A percentile compares a stretch with the other conserved stretches of the same genome.
Conservation (phyloP, 2,797 vertebrate genomes). For the Melopsittacus undulatus region DNA sequence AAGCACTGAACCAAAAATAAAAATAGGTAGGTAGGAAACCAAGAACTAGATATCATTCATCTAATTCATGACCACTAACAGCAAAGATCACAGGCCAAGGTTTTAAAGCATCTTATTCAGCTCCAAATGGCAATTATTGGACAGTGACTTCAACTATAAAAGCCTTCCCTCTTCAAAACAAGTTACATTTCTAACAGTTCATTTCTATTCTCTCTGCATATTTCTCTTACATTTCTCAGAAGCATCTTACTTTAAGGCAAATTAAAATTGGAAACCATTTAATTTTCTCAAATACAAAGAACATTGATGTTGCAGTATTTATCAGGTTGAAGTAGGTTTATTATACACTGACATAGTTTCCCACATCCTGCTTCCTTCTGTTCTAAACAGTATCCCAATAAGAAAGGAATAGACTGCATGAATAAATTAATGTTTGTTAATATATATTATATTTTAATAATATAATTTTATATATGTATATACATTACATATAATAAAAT, state of each 20-base stretch:
- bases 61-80: slow-evolving; percentile 81
- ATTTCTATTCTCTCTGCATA: neutral
- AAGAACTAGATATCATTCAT: slow-evolving; percentile 78
- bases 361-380: neutral
- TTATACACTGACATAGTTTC: neutral
- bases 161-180: neutral
- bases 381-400: neutral
- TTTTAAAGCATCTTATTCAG: slow-evolving; percentile 76
- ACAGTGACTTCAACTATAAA: slow-evolving; percentile 47
- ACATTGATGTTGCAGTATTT: neutral
- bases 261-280: neutral
- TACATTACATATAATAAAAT: no score
- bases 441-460: no score
- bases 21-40: slow-evolving; percentile 86
- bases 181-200: neutral
- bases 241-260: neutral
- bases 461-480: no score
- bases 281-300: neutral
- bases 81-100: slow-evolving; percentile 85
- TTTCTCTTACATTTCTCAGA: neutral
- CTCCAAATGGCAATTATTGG: slow-evolving; percentile 51
- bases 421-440: no score
- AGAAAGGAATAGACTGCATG: neutral
- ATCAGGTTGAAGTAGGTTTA: neutral
- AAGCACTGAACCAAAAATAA: slow-evolving; percentile 88